Evolutionary conservation across 2,113 vertebrate genomes (phyloP).

Genomic region (Suncus etruscus): DNA sequence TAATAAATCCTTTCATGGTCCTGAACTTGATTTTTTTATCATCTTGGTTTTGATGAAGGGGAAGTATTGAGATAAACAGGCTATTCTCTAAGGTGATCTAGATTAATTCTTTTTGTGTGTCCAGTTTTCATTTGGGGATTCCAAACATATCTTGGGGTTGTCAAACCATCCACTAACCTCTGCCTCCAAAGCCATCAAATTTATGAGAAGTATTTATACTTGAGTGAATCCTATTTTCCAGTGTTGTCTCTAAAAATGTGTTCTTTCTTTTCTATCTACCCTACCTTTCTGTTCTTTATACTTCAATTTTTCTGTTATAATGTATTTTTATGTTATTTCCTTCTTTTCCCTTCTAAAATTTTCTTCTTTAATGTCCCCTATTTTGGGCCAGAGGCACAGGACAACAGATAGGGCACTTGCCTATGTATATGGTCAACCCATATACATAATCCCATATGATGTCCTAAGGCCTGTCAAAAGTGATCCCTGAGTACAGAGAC

Average conservation of each 20-base stretch:
- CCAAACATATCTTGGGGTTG: neutral
- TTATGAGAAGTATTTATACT: neutral
- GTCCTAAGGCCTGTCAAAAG: too few relatives aligned
- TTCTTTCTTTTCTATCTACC: neutral
- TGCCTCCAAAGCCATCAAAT: neutral
- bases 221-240: neutral
- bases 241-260: neutral
- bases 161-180: neutral
- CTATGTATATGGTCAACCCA: too few relatives aligned
- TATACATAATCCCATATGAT: too few relatives aligned
- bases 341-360: conserved; percentile 3
- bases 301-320: neutral
- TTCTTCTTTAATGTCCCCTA: neutral
- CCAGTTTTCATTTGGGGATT: conserved; percentile 24
- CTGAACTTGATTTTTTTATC: conserved; percentile 28
- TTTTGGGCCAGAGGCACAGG: neutral
- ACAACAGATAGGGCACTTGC: too few relatives aligned
- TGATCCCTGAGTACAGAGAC: too few relatives aligned
- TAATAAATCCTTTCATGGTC: neutral
- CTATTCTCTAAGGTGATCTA: neutral
- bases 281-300: neutral
- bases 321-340: neutral
- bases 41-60: neutral
- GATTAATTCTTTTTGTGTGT: neutral
- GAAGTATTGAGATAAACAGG: neutral